Evolutionary conservation across 2,113 vertebrate genomes (phyloP), one percentile per base, ranked within the genome.

Genomic region (Morone saxatilis): DNA sequence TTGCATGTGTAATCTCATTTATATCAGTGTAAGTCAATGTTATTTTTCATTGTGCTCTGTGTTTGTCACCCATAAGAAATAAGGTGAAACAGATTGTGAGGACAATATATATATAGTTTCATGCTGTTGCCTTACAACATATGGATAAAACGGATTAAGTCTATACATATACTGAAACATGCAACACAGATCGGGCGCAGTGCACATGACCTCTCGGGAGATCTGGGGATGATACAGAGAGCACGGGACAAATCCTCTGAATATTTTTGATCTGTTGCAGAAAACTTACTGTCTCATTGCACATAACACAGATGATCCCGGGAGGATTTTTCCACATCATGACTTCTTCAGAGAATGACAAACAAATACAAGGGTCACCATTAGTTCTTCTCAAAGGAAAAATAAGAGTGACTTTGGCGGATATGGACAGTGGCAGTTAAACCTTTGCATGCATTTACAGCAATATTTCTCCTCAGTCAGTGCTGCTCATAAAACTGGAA

Each of bases 101-200:
- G 77, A 83, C 59, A 78, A 78, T 73, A 56, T 31, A 56, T 31
- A 31, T 81, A 80, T 20, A 65, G 43, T 54, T 76, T 61, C 40
- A 61, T 61, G 76, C 47, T 38, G 4, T 22, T 56, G 25, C 67
- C 63, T 60, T 22, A 71, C 36, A 83, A 71, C 85, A 90, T 90
- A 93, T 88, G 87, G 84, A 80, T 88, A 16, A 80, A 85, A 74
- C 57, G 83, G 83, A 90, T 91, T 89, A 86, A 1, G 31, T 78
- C 38, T n/a, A 51, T 73, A 51, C 80, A 59, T 74, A 85, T 19
- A 84, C 65, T 80, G 61, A 68, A 81, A 86, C 85, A 86, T 78
- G 85, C 50, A 84, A 60, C 78, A 60, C 48, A 12, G 36, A 73
- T 87, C 40, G 78, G 50, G 16, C 16, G 2, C n/a, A 1, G 61